Base-by-base conservation (phyloP, 2,113 vertebrate species). In the Nematolebias whitei region DNA sequence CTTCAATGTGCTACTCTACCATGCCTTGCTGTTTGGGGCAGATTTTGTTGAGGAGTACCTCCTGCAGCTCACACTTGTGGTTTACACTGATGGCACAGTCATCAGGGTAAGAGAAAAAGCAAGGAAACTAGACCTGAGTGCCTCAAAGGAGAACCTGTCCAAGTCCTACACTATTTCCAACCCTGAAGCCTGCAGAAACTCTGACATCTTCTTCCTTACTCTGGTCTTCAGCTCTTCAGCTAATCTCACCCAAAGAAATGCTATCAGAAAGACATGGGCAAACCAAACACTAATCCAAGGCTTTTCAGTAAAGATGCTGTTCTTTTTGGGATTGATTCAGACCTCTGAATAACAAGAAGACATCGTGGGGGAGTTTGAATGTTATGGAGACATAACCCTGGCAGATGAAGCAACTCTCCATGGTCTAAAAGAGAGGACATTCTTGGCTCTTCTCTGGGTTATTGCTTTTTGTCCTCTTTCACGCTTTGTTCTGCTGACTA, bases 31-130 rank as follows among this genome's bases (percentile, higher is more conserved):
- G 47, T 98, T 98, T 1, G 96, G 96, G 7, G 94, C 94, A 0
- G 95, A 99, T 76, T 89, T 99, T 22, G 87, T 97, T 12, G 96
- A 98, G 80, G 93, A 98, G 61, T 98, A 97, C 41, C 94, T 98
- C 64, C 88, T 96, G 57, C 92, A 79, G 7, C 92, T 95, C 0
- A 74, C 92, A 1, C 95, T 96, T 0, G 87, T 86, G 0, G 82
- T 94, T 2, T 96, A 95, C 86, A 91, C 90, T 0, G 92, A 96
- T 0, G 89, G 80, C 0, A 91, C 88, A 61, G 84, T 93, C 23
- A 89, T 94, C 0, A 90, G 93, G 15, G 90, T 95, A 26, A 89
- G 95, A 55, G 95, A 95, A 53, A 92, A 71, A 59, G 96, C 96
- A 47, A 92, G 92, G 76, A 95, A 92, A 80, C 77, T 98, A 57